Base-by-base conservation (phyloP, 2,113 vertebrate species). In the Embiotoca jacksoni region DNA sequence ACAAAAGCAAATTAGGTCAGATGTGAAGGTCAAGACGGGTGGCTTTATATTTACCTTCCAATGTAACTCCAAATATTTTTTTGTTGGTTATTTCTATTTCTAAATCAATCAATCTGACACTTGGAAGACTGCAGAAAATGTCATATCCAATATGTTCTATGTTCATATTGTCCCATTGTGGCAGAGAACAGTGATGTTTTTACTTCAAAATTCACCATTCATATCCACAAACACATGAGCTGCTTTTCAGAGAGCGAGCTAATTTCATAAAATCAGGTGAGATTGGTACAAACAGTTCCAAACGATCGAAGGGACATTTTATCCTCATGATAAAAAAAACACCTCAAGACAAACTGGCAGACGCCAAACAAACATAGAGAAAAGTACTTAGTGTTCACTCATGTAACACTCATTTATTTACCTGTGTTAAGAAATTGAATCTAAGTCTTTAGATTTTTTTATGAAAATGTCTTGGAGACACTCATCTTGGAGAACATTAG, bases 1-100 rank as follows among this genome's bases (percentile, higher is more conserved):
- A 72, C 65, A 47, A 36, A 85, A 61, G 39, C 85, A 90, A 87
- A 90, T 90, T 1, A 88, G 67, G 63, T 85, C 81, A 90, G 81
- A 35, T 53, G 55, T 75, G 56, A 81, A 90, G 84, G 88, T 90
- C 86, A 88, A 23, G 63, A 39, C 66, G 49, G 72, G 41, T 80
- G 44, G 68, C 72, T 82, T 47, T 41, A 65, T 58, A 77, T 75
- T 73, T 73, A 53, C 49, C 56, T 77, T 68, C 36, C 13, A 50
- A 64, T 47, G 47, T 61, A 72, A 78, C 23, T 23, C 23, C 23
- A 23, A 23, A 23, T 23, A 23, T 23, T 23, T 23, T 23, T 23
- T 23, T 23, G 23, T 23, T 23, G 23, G 23, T 23, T 23, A 23
- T 23, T 23, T 23, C 23, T 1, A 23, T 23, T 23, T 23, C 23